Evolutionary conservation across 2,888 invertebrate species (phyloP), one percentile per base, ranked within the genome.

Genomic region (Teinopalpus imperialis): DNA sequence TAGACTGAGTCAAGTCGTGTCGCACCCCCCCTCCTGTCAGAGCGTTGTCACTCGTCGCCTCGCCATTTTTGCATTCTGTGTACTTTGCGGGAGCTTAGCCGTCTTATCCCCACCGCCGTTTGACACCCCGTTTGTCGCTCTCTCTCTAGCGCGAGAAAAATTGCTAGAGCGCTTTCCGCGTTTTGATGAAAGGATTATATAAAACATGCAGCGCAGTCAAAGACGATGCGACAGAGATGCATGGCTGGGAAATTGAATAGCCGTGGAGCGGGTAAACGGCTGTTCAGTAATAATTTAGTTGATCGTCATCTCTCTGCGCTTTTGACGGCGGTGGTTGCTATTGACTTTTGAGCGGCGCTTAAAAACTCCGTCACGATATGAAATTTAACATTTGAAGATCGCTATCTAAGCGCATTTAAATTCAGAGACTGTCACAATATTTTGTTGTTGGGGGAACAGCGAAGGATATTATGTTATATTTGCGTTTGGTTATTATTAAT

Each of bases 31-130:
- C 83, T 79, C 78, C 75, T 66, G 78, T 63, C 74, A 77, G 79
- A 74, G 80, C 81, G 79, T 81, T 86, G 86, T 86, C 88, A 83
- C 81, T 83, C 83, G 81, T 78, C 78, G 78, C 76, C 77, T 75
- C 87, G 87, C 88, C 88, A 89, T 89, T 88, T 88, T 89, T 89
- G 87, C 88, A 89, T 89, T 87, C 81, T 86, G 87, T 87, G 81
- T 87, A 86, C 87, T 86, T 86, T 86, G 87, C 86, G 87, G 87
- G 87, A 86, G 87, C 87, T 87, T 86, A 85, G 82, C 74, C 83
- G 86, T 87, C 89, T 88, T 88, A 88, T 88, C 89, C 88, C 89
- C 89, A 85, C 88, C 85, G 81, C 86, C 69, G 77, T 80, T 83
- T 85, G 87, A 89, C 89, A 87, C 87, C 45, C 45, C 75, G 85